phyloP scores from a whole-genome alignment of 1,140 invertebrate genomes.

The Bactericera cockerelli region DNA sequence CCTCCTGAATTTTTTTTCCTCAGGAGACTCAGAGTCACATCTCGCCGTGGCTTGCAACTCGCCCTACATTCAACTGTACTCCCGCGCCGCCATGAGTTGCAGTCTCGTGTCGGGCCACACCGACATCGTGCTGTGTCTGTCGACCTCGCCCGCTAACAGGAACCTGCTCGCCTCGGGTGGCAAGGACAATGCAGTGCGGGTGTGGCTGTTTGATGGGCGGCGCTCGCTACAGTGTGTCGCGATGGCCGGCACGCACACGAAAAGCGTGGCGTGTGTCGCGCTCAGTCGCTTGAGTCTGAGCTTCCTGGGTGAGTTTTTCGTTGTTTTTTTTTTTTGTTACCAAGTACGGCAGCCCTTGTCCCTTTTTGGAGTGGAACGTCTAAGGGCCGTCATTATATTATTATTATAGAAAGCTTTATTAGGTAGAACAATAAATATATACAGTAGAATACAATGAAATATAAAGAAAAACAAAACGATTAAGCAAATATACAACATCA shows the following conservation, averaged over 20 bases:
- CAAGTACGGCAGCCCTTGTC: too few species aligned
- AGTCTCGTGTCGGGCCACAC: constrained; percentile 70
- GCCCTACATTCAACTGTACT: constrained; percentile 70
- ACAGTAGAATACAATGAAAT: too few species aligned
- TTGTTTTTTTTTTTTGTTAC: too few species aligned
- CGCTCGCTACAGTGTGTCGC: constrained; percentile 45
- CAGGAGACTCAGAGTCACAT: constrained; percentile 55
- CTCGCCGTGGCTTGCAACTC: constrained; percentile 82
- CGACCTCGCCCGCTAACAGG: constrained; percentile 40
- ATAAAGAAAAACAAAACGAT: too few species aligned
- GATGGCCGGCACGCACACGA: constrained; percentile 58
- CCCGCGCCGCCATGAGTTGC: constrained; percentile 57
- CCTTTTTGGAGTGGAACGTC: too few species aligned
- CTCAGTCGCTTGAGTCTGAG: constrained; percentile 37
- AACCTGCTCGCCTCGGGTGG: constrained; percentile 61
- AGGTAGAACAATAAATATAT: too few species aligned
- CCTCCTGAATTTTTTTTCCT: too few species aligned
- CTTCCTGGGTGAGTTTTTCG: constrained; percentile 32
- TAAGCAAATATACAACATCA: too few species aligned
- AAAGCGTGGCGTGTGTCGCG: constrained; percentile 60
- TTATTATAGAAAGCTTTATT: too few species aligned
- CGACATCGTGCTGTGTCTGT: constrained; percentile 67
- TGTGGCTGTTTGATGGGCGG: constrained; percentile 55
- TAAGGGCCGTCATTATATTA: too few species aligned
- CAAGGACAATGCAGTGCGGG: constrained; percentile 70